These are phyloP conservation scores for Parapsyche elsis DNA, from an alignment of 1,140 invertebrate species.

Conservation along the genomic window DNA sequence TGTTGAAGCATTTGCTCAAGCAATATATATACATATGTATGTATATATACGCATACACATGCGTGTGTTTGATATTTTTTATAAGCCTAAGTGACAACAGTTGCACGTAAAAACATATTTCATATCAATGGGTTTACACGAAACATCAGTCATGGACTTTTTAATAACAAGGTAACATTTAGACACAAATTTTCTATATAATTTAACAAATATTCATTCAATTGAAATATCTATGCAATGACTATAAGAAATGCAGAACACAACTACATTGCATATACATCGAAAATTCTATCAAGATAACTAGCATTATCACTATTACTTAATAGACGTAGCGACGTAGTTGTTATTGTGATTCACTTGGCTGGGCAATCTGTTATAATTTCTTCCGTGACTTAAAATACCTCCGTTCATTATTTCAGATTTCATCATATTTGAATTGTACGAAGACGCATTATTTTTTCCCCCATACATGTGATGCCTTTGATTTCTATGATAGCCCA, in stretches of 20 bases:
- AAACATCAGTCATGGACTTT: conserved; percentile 42
- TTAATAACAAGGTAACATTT: conserved; percentile 41
- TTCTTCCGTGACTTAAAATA: not conserved
- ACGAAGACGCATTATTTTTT: not conserved
- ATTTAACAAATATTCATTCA: conserved; percentile 13
- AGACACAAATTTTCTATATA: conserved; percentile 18
- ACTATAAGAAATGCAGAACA: conserved; percentile 26
- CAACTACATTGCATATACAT: conserved; percentile 22
- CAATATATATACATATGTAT: not conserved
- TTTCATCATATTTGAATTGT: conserved; percentile 10
- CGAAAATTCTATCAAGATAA: conserved; percentile 23
- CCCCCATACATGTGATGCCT: not conserved
- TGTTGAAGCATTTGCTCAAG: not conserved
- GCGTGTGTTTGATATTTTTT: not conserved
- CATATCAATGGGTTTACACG: conserved; percentile 34
- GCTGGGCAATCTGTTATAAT: conserved; percentile 29
- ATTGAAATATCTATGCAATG: conserved; percentile 29
- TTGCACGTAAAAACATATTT: conserved; percentile 19
- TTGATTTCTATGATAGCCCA: not conserved
- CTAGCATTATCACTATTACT: conserved; percentile 28
- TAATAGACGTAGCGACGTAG: conserved; percentile 48
- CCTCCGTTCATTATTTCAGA: conserved; percentile 19
- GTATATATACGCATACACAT: not conserved
- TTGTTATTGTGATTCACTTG: conserved; percentile 49
- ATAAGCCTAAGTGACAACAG: conserved; percentile 12